These are phyloP conservation scores for Polyommatus iphigenia DNA, from an alignment of 2,888 invertebrate genomes.

Conservation along the genomic window DNA sequence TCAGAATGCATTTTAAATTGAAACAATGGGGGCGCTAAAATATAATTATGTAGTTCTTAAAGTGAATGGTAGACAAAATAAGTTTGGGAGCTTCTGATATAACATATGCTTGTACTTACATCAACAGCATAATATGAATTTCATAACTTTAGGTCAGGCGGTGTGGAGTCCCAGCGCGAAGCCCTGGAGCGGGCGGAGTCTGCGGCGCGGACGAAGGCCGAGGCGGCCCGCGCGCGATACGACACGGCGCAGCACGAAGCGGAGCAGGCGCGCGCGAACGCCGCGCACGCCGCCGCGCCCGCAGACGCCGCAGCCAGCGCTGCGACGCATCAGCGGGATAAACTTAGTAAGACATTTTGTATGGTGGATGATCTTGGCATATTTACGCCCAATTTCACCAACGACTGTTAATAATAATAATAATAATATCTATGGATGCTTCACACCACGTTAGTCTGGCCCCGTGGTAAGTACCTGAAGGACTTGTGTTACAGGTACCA, in stretches of 20 bases:
- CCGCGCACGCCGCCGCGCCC: conserved; percentile 49
- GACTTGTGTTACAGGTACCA: no score
- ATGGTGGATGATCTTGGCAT: background rate
- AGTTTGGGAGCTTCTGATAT: no score
- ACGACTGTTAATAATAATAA: no score
- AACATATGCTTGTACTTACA: no score
- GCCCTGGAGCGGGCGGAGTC: conserved; percentile 46
- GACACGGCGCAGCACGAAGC: conserved; percentile 63
- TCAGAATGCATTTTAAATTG: no score
- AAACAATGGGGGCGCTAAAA: no score
- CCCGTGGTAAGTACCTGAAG: no score
- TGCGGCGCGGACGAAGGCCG: conserved; percentile 46
- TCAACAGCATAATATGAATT: background rate
- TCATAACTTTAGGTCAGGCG: conserved; percentile 49
- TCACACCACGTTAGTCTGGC: no score
- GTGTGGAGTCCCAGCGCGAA: conserved; percentile 48
- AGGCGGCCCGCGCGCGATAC: conserved; percentile 56
- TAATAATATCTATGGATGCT: no score
- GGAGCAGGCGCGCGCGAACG: conserved; percentile 56
- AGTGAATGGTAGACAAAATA: no score
- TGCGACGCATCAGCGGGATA: conserved; percentile 47
- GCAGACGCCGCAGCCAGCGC: conserved; percentile 43
- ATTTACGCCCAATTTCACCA: no score
- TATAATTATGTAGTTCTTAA: no score
- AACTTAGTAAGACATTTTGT: conserved; percentile 45